phyloP scores from a whole-genome alignment of 2,888 invertebrate species.

The Stegana nigrithorax region DNA sequence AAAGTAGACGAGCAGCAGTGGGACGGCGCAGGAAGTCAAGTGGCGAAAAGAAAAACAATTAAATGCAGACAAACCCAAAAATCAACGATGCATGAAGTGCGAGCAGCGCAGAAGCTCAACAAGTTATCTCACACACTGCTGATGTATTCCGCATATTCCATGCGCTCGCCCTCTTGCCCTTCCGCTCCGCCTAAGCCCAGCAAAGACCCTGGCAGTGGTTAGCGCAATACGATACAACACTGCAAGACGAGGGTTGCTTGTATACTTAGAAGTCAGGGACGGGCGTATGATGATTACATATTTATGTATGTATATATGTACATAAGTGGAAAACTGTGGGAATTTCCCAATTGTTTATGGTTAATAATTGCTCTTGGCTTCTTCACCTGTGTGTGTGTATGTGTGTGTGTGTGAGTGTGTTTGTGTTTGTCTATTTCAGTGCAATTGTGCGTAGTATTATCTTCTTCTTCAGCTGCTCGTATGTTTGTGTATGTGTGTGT shows the following conservation, averaged over 20 bases:
- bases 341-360: constrained; percentile 62
- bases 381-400: constrained; percentile 18
- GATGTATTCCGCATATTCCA: no score
- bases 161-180: no score
- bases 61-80: background rate
- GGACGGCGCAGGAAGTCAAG: background rate
- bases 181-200: no score
- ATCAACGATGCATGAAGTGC: constrained; percentile 9
- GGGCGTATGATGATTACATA: background rate
- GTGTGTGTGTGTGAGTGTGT: constrained; percentile 3
- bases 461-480: no score
- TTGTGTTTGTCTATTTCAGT: background rate
- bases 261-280: no score
- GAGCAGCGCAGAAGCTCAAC: constrained; percentile 10
- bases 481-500: background rate
- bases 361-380: constrained; percentile 57
- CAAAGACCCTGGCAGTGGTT: no score
- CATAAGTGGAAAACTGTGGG: constrained; percentile 51
- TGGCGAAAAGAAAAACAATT: background rate
- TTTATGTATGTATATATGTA: constrained; percentile 9
- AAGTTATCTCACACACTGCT: constrained; percentile 13
- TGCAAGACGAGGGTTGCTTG: background rate
- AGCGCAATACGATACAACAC: no score
- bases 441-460: constrained; percentile 16
- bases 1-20: background rate